A percentile compares a stretch with the other conserved stretches of the same genome.
phyloP scores from a whole-genome alignment of 2,113 vertebrate species.

The Coturnix japonica region DNA sequence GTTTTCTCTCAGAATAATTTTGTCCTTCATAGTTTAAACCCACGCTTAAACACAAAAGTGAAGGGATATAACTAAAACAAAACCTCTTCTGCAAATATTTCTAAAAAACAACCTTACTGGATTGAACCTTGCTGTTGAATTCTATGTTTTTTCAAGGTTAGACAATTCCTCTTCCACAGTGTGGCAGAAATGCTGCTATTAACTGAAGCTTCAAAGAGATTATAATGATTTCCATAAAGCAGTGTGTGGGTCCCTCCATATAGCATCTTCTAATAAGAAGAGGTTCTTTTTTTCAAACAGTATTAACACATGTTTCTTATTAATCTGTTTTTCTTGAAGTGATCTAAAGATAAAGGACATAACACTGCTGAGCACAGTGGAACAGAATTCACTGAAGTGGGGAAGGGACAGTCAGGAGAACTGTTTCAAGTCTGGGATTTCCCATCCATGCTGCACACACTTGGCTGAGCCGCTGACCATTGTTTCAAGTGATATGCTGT shows the following conservation, averaged over 20 bases:
- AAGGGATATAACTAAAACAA: not conserved
- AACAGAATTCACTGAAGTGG: not conserved
- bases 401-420: not conserved
- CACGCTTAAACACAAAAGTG: not conserved
- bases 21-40: not conserved
- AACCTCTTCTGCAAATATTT: not conserved
- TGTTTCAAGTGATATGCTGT: constrained; percentile 28
- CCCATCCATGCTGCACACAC: constrained; percentile 3
- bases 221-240: not conserved
- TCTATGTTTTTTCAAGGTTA: not conserved
- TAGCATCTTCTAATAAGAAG: not conserved
- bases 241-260: not conserved
- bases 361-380: not conserved
- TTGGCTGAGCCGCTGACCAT: constrained; percentile 40
- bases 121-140: not conserved
- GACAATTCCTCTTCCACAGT: not conserved
- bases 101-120: not conserved
- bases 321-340: not conserved
- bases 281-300: not conserved
- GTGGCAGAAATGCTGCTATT: not conserved
- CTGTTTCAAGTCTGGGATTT: constrained; percentile 39
- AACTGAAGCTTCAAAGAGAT: not conserved
- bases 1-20: not conserved
- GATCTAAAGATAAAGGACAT: not conserved
- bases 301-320: not conserved